Conservation (phyloP, 2,113 vertebrate genomes). For the Labeo rohita region DNA sequence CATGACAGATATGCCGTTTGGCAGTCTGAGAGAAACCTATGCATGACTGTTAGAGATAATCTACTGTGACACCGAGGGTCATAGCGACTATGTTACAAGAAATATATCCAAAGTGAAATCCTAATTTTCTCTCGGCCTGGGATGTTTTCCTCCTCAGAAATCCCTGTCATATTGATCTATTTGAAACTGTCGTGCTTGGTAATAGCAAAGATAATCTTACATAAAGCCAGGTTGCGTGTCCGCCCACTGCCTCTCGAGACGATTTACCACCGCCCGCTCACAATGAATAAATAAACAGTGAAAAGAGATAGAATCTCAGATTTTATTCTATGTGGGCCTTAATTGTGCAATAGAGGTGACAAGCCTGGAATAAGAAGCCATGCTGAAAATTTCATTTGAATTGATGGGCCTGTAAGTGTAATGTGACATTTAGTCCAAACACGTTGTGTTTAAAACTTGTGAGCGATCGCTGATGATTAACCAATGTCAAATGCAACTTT, state of each 20-base stretch:
- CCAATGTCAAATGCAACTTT: background rate
- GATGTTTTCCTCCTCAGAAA: slow-evolving; percentile 62
- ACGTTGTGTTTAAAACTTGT: background rate
- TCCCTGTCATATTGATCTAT: slow-evolving; percentile 68
- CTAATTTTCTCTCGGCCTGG: slow-evolving; percentile 60
- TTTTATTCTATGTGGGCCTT: slow-evolving; percentile 46
- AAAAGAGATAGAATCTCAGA: slow-evolving; percentile 62
- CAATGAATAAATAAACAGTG: slow-evolving; percentile 76
- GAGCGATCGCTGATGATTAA: background rate
- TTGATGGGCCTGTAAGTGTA: background rate
- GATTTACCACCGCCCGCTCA: slow-evolving; percentile 66
- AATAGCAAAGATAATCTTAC: slow-evolving; percentile 72
- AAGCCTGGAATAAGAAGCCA: background rate
- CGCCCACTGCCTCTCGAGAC: slow-evolving; percentile 59
- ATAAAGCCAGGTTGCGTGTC: slow-evolving; percentile 67
- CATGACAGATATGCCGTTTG: slow-evolving; percentile 46
- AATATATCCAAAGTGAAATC: slow-evolving; percentile 58
- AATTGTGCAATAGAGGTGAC: slow-evolving; percentile 50
- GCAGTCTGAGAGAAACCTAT: slow-evolving; percentile 19
- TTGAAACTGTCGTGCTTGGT: slow-evolving; percentile 57
- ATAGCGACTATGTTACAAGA: slow-evolving; percentile 53
- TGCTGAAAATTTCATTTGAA: background rate
- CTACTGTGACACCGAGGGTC: slow-evolving; percentile 54
- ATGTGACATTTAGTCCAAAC: background rate
- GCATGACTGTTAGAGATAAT: slow-evolving; percentile 42